Evolutionary conservation across 2,888 invertebrate species (phyloP).

Genomic region (Ecliptopera silaceata): DNA sequence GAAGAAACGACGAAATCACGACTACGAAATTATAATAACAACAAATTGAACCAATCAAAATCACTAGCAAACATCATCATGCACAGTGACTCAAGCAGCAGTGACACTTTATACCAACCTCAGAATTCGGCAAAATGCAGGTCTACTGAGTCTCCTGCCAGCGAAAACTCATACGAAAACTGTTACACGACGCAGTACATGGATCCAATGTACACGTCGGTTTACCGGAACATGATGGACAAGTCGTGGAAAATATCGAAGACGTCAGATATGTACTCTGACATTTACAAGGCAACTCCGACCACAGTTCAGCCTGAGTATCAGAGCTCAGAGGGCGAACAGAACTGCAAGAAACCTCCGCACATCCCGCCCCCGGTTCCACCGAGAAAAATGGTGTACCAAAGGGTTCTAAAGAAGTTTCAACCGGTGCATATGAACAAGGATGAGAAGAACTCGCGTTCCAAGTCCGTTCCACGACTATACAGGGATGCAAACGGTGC

Average conservation of each 20-base stretch:
- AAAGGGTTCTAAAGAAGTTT: constrained; percentile 82
- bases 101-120: constrained; percentile 75
- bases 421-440: constrained; percentile 86
- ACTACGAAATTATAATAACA: constrained; percentile 69
- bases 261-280: constrained; percentile 63
- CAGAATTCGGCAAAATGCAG: constrained; percentile 72
- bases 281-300: constrained; percentile 79
- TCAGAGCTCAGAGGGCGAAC: constrained; percentile 58
- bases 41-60: constrained; percentile 76
- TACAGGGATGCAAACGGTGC: constrained; percentile 68
- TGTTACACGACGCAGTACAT: constrained; percentile 75
- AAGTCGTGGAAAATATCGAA: constrained; percentile 46
- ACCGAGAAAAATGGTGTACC: constrained; percentile 80
- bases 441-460: constrained; percentile 78
- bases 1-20: constrained; percentile 70
- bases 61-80: constrained; percentile 76
- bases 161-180: constrained; percentile 74
- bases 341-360: constrained; percentile 69
- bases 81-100: constrained; percentile 77
- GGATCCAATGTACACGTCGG: constrained; percentile 75
- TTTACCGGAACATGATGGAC: constrained; percentile 57
- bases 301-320: constrained; percentile 74
- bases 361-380: constrained; percentile 84
- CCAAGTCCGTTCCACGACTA: constrained; percentile 75
- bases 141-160: constrained; percentile 74